Base-by-base conservation (phyloP, 2,113 vertebrate genomes). In the Petaurus breviceps region DNA sequence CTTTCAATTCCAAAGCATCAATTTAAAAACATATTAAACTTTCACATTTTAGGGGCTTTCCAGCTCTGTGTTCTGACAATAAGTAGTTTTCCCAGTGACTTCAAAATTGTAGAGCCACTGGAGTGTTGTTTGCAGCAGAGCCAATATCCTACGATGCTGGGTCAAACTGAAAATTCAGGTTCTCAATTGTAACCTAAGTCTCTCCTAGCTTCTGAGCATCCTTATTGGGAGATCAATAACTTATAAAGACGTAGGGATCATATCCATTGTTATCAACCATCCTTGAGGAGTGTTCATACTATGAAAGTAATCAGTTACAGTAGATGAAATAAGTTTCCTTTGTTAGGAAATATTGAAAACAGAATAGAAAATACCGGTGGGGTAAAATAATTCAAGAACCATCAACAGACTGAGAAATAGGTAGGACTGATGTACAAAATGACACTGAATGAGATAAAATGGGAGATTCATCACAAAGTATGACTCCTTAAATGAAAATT, bases 21-120 rank as follows among this genome's bases (percentile, higher is more conserved):
- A 53, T 57, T 91, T 96, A 94, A 94, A 37, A 61, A 53, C 94
- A 37, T 43, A 24, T 91, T 92, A 92, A n/a, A 92, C 22, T 3
- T 92, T 0, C 24, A 57, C 6, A 25, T 51, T 95, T 51, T 28
- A 94, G 14, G 55, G 28, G 10, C 16, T 77, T 12, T 93, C 31
- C 49, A 96, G 24, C 25, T 93, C 91, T 93, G 61, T 8, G 43
- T n/a, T 95, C 47, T 90, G 19, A 26, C 53, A 77, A 93, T 16
- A 91, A 77, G 68, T 89, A 91, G 0, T 31, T 49, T 94, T 19
- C 19, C 26, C 51, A 90, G 26, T 92, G 91, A 84, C 51, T 52
- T 50, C 3, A 90, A 90, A 51, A 14, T 93, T 31, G 50, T 50
- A 94, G 47, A 96, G 3, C 8, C 31, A 51, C 37, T 90, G 37